A percentile compares a stretch with the other conserved stretches of the same genome.
Evolutionary conservation across 1,140 invertebrate genomes (phyloP).

Genomic region (Leptoteleia sp.): DNA sequence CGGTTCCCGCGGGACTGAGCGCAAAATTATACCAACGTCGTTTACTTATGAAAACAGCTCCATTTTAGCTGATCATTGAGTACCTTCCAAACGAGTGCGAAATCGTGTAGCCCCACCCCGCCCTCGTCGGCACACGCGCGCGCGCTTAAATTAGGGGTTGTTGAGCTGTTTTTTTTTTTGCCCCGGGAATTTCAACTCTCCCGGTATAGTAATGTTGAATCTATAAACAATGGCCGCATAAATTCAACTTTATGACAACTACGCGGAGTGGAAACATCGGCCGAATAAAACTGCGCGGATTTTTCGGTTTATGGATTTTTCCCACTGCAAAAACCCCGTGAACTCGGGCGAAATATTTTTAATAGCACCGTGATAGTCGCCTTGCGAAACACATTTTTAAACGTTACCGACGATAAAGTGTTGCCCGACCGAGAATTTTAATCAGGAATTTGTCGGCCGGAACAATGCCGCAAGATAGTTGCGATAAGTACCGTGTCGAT

Average conservation of each 20-base stretch:
- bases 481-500: too few relatives aligned
- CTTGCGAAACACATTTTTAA: constrained; percentile 3
- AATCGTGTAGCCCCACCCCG: constrained; percentile 41
- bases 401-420: background rate
- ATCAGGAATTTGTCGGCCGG: too few relatives aligned
- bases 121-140: background rate
- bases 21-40: constrained; percentile 62
- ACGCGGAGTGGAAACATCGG: background rate
- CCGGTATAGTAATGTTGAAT: constrained; percentile 3
- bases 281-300: background rate
- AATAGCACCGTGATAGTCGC: background rate
- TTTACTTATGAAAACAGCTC: constrained; percentile 65
- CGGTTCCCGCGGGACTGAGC: constrained; percentile 55
- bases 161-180: constrained; percentile 10
- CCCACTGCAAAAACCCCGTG: background rate
- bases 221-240: constrained; percentile 16
- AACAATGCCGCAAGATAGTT: too few relatives aligned
- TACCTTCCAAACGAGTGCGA: constrained; percentile 55
- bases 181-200: constrained; percentile 6
- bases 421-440: too few relatives aligned
- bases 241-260: constrained; percentile 5
- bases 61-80: constrained; percentile 57
- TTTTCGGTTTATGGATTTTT: constrained; percentile 6
- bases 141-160: constrained; percentile 15
- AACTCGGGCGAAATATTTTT: too few relatives aligned